phyloP scores from a whole-genome alignment of 2,113 vertebrate genomes.

The Tinamus guttatus region DNA sequence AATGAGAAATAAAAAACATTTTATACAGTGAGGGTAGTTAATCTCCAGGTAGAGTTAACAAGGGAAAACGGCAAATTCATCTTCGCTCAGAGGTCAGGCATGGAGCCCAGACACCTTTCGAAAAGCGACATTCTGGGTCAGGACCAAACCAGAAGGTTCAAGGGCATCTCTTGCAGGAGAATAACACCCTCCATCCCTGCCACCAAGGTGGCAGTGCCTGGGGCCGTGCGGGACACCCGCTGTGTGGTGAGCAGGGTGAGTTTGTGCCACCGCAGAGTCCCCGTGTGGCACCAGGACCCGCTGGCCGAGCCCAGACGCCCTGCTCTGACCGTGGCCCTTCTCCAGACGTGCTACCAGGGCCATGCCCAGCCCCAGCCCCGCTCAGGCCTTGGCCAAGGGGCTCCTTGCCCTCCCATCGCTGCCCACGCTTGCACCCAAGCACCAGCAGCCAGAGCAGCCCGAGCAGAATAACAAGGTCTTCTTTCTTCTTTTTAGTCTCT shows the following conservation, averaged over 20 bases:
- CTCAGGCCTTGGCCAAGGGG: fast-evolving
- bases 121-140: not conserved
- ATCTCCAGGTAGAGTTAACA: conserved; percentile 34
- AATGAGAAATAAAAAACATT: conserved; percentile 52
- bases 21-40: conserved; percentile 33
- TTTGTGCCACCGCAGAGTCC: fast-evolving
- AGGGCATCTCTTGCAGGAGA: not conserved
- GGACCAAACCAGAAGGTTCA: not conserved
- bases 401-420: too few relatives aligned
- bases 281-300: fast-evolving
- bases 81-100: not conserved
- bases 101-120: conserved; percentile 38
- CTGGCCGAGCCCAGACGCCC: fast-evolving
- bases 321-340: not conserved
- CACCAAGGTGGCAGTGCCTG: fast-evolving
- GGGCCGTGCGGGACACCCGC: not conserved
- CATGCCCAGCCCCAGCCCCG: not conserved
- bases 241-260: fast-evolving
- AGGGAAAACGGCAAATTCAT: conserved; percentile 63
- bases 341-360: not conserved
- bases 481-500: not conserved
- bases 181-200: not conserved
- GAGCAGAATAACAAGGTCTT: not conserved
- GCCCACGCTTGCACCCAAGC: too few relatives aligned
- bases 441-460: not conserved